These are phyloP conservation scores for Phainopepla nitens DNA, from an alignment of 2,113 vertebrate genomes.

Conservation along the genomic window DNA sequence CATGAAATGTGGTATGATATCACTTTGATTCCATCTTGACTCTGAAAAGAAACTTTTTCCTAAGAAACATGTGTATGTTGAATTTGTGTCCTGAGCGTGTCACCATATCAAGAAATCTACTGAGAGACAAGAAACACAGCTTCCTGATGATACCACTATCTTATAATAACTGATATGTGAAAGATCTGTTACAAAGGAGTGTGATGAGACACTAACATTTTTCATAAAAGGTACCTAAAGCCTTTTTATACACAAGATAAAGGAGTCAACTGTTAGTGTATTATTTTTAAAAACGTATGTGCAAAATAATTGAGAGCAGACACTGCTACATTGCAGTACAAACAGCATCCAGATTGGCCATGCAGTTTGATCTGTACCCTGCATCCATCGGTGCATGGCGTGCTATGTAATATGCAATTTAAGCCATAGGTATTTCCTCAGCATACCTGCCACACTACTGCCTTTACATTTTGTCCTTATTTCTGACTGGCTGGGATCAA, in stretches of 20 bases:
- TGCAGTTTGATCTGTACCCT: neutral
- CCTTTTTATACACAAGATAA: neutral
- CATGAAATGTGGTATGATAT: conserved; percentile 1
- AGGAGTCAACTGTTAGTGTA: neutral
- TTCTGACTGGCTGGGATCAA: neutral
- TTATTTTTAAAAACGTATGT: accelerated
- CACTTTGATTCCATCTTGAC: conserved; percentile 38
- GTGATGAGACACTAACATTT: neutral
- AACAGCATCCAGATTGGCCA: neutral
- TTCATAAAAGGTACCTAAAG: neutral
- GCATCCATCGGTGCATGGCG: accelerated
- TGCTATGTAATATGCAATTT: neutral
- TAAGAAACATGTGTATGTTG: neutral
- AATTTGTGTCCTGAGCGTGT: neutral
- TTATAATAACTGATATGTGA: neutral
- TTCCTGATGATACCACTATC: neutral
- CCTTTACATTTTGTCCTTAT: neutral
- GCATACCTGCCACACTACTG: neutral
- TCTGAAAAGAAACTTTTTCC: conserved; percentile 24
- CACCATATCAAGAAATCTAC: neutral
- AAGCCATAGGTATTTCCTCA: neutral
- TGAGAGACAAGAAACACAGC: neutral
- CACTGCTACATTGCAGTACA: neutral
- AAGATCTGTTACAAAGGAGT: neutral
- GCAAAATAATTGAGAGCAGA: neutral